These are phyloP conservation scores for Blera fallax DNA, from an alignment of 2,888 invertebrate genomes.

Conservation along the genomic window DNA sequence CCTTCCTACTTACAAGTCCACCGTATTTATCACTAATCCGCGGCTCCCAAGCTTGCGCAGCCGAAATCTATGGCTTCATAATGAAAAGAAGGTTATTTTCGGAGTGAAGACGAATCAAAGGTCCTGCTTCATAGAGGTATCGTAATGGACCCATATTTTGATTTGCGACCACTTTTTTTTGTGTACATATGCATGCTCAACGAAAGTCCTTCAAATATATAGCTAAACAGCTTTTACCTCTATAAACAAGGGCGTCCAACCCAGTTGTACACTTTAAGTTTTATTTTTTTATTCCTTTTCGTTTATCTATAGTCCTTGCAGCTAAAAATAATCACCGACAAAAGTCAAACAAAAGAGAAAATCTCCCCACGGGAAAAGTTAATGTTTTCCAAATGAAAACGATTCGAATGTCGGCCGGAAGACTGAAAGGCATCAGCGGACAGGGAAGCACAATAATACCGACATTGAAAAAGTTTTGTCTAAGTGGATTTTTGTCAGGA, in stretches of 20 bases:
- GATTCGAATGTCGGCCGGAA: background rate
- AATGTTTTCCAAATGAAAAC: constrained; percentile 41
- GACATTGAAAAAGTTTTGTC: constrained; percentile 60
- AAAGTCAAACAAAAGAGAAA: constrained; percentile 53
- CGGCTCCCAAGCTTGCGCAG: too few species aligned
- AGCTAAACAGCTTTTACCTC: too few species aligned
- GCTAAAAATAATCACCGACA: constrained; percentile 39
- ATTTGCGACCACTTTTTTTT: too few species aligned
- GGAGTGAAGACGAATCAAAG: too few species aligned
- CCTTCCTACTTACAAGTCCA: too few species aligned
- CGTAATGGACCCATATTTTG: too few species aligned
- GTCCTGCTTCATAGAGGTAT: too few species aligned
- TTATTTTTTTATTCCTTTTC: background rate
- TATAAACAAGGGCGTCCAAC: background rate
- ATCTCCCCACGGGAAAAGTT: constrained; percentile 42
- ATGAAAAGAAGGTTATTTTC: too few species aligned
- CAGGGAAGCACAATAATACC: constrained; percentile 31
- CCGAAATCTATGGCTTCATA: too few species aligned
- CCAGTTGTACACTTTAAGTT: background rate
- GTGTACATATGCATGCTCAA: too few species aligned
- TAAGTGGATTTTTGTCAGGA: constrained; percentile 57
- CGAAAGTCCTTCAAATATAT: too few species aligned
- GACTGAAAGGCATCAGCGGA: background rate
- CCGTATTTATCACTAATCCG: too few species aligned
- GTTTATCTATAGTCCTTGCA: background rate